Base-by-base conservation (phyloP, 2,888 invertebrate genomes). In the Tenthredo scrophulariae region DNA sequence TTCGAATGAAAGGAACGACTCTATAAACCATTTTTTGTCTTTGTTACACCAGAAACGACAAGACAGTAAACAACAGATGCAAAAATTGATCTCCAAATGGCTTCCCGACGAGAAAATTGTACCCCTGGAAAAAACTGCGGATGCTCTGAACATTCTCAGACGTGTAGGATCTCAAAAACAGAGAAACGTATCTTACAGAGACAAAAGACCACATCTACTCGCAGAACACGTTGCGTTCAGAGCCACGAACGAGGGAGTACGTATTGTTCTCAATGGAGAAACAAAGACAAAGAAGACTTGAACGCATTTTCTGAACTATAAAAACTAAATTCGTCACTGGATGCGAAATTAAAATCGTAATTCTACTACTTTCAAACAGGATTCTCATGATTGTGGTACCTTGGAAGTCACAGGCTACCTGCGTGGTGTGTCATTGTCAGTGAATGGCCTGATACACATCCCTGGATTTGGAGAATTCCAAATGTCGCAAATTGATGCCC, bases 381-480 rank as follows among this genome's bases (percentile, higher is more conserved):
- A 87, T 62, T 83, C 87, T 85, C 92, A 94, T 18, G 93, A 94
- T 0, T 91, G 92, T 87, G 97, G 97, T 10, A 96, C 95, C 22
- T 94, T 98, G 50, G 96, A 97, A 93, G 94, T 99, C 0, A 96
- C 97, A 77, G 99, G 99, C 0, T 99, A 97, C 93, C 93, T 99
- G 82, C 95, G 98, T 89, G 98, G 98, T 0, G 95, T 96, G 91
- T 94, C 97, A 4, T 93, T 99, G 83, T 97, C 97, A 91, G 98
- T 97, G 0, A 98, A 99, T 94, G 95, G 97, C 86, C 94, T 99
- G 84, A 95, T 99, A 37, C 98, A 99, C 91, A 95, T 99, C 84
- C 97, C 98, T 72, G 99, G 99, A 0, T 95, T 98, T 90, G 99
- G 99, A 10, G 98, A 99, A 91, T 99, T 97, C 92, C 99, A 99